These are phyloP conservation scores for Harpagus bidentatus DNA, from an alignment of 2,113 vertebrate species.

Conservation along the genomic window DNA sequence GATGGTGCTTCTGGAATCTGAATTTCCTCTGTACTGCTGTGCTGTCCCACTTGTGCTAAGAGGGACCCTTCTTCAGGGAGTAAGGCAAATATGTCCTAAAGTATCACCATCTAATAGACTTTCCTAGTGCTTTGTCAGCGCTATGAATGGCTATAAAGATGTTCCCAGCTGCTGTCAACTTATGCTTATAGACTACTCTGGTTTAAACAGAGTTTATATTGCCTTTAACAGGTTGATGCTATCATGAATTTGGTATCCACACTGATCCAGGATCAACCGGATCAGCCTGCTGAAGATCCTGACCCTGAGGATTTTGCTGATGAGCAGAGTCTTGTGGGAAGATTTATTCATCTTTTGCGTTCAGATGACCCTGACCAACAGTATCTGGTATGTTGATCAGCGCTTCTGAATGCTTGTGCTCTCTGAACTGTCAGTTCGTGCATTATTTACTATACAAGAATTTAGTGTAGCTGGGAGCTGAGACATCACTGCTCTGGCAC, in stretches of 20 bases:
- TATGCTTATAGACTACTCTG: neutral
- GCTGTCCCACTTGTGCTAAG: neutral
- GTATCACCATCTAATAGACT: neutral
- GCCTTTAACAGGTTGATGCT: conserved; percentile 84
- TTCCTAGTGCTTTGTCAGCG: neutral
- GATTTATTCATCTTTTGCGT: conserved; percentile 92
- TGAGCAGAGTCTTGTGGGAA: conserved; percentile 95
- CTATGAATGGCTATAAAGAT: neutral
- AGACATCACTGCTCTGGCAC: neutral
- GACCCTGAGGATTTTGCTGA: conserved; percentile 98
- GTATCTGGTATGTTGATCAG: conserved; percentile 80
- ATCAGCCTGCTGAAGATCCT: conserved; percentile 94
- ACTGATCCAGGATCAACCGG: conserved; percentile 95
- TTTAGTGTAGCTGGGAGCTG: neutral
- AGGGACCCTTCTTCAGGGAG: neutral
- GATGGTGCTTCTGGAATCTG: neutral
- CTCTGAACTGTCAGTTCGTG: neutral
- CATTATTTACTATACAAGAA: neutral
- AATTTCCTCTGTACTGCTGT: neutral
- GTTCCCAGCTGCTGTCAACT: neutral
- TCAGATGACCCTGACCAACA: conserved; percentile 97
- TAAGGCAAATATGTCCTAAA: neutral
- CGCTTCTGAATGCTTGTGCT: neutral
- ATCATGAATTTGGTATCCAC: conserved; percentile 95
- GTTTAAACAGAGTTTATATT: neutral